These are phyloP conservation scores for Monodelphis domestica DNA, from an alignment of 2,797 vertebrate species.

Conservation along the genomic window DNA sequence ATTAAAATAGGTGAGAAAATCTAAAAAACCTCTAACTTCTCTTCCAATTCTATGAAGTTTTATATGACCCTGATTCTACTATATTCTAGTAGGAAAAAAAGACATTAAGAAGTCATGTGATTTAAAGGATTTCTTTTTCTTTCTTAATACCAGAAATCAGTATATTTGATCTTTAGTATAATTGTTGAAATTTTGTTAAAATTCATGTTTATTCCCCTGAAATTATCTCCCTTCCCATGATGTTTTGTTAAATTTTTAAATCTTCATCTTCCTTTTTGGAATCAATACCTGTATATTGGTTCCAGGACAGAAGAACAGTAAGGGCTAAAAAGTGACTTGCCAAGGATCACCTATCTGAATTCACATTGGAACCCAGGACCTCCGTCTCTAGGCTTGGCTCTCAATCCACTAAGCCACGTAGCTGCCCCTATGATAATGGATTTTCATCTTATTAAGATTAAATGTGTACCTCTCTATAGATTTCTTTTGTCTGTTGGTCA, in stretches of 20 bases:
- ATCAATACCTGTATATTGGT: not conserved
- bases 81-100: not conserved
- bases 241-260: not conserved
- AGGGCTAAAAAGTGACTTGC: too few relatives aligned
- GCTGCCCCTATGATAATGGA: too few relatives aligned
- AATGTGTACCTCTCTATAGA: not conserved
- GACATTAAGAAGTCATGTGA: not conserved
- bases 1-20: not conserved
- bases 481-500: not conserved
- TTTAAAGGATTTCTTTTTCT: not conserved
- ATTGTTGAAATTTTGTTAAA: conserved; percentile 23
- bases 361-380: too few relatives aligned
- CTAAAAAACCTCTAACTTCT: not conserved
- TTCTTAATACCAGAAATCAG: not conserved
- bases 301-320: too few relatives aligned
- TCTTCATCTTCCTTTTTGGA: not conserved
- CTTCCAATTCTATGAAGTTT: not conserved
- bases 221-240: not conserved
- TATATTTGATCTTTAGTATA: not conserved
- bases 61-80: not conserved
- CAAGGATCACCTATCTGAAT: too few relatives aligned
- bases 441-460: not conserved
- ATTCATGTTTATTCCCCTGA: conserved; percentile 31
- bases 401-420: too few relatives aligned
- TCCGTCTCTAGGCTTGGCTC: too few relatives aligned